A percentile compares a stretch with the other conserved stretches of the same genome.
These are phyloP conservation scores for Esox lucius DNA, from an alignment of 2,797 vertebrate genomes.

Conservation along the genomic window DNA sequence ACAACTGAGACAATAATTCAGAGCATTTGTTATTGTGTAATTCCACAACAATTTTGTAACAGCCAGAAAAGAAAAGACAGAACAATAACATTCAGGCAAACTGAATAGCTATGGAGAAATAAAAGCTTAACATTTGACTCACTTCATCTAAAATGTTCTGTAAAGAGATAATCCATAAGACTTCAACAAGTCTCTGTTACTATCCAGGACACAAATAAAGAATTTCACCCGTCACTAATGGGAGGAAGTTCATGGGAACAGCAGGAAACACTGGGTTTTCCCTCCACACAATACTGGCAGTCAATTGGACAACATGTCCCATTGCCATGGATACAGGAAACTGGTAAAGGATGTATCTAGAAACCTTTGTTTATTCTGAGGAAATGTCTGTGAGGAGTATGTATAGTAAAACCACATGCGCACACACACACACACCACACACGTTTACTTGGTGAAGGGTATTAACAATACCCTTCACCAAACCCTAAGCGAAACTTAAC, in stretches of 20 bases:
- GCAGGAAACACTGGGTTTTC: conserved; percentile 71
- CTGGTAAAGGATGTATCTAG: conserved; percentile 58
- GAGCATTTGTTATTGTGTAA: too few relatives aligned
- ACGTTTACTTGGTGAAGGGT: too few relatives aligned
- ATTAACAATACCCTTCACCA: too few relatives aligned
- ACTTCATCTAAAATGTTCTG: background rate
- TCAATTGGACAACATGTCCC: conserved; percentile 65
- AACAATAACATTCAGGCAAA: background rate
- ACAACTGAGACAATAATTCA: too few relatives aligned
- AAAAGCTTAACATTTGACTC: background rate
- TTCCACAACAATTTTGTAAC: too few relatives aligned
- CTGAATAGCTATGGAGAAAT: background rate
- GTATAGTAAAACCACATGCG: background rate
- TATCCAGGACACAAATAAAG: conserved; percentile 43
- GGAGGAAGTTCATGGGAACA: conserved; percentile 62
- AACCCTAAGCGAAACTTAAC: too few relatives aligned
- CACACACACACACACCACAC: background rate
- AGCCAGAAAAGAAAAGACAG: background rate
- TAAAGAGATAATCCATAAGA: background rate
- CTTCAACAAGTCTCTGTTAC: conserved; percentile 1
- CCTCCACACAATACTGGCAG: conserved; percentile 28
- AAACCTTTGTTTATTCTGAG: conserved; percentile 21
- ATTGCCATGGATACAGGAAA: conserved; percentile 78
- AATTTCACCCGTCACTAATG: conserved; percentile 31
- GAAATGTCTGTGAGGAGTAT: conserved; percentile 1